These are phyloP conservation scores for Phacellophora camtschatica DNA, from an alignment of 30 jellyfish, hydroid and myxozoan genomes.

Conservation along the genomic window DNA sequence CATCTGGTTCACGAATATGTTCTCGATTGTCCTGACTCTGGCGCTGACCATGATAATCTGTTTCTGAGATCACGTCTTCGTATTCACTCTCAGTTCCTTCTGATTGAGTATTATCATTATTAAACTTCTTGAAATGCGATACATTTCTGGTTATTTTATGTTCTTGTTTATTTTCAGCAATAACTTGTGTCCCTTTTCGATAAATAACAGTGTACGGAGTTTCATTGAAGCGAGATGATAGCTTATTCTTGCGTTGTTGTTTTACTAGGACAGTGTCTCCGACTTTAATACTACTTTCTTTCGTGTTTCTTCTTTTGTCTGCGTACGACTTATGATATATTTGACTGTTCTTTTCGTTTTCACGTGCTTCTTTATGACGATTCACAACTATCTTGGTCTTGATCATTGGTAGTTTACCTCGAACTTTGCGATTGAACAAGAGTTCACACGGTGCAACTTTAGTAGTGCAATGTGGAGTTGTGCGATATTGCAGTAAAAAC, in stretches of 20 bases:
- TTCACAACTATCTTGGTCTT: background rate
- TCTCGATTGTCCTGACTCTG: too few species aligned
- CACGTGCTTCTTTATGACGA: constrained; percentile 10
- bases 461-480: constrained; percentile 56
- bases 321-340: background rate
- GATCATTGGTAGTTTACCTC: constrained; percentile 6
- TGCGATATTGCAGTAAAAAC: constrained; percentile 6
- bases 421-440: constrained; percentile 2
- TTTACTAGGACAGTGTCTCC: constrained; percentile 15
- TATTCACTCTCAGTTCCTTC: too few species aligned
- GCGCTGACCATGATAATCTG: too few species aligned
- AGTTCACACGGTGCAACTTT: constrained; percentile 31
- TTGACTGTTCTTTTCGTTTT: background rate
- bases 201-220: constrained; percentile 7
- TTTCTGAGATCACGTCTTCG: too few species aligned
- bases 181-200: background rate
- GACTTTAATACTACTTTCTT: background rate
- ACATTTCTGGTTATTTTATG: background rate
- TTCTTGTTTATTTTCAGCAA: background rate
- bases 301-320: constrained; percentile 8
- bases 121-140: constrained; percentile 10
- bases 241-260: background rate
- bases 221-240: background rate
- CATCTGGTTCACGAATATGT: too few species aligned
- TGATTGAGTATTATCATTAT: background rate